These are phyloP conservation scores for Steromphala cineraria DNA, from an alignment of 2,888 invertebrate genomes.

Conservation along the genomic window DNA sequence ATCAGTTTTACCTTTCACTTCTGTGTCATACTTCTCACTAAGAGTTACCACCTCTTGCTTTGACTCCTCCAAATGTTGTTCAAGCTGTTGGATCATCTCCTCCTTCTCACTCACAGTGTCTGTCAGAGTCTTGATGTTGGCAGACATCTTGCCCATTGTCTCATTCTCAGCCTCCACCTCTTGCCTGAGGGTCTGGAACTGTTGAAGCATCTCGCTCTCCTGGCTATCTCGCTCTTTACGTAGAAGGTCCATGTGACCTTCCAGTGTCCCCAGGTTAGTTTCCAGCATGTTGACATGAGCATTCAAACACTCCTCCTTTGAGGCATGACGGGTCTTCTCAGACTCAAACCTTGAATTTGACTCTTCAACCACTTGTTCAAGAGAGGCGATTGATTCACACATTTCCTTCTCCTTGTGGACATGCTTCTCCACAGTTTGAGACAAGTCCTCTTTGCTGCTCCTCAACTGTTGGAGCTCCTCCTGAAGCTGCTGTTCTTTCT, in stretches of 20 bases:
- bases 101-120: background rate
- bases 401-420: constrained; percentile 22
- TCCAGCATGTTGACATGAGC: constrained; percentile 27
- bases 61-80: background rate
- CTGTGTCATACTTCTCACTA: background rate
- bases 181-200: background rate
- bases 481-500: background rate
- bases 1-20: background rate
- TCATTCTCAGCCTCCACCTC: constrained; percentile 13
- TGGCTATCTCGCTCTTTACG: constrained; percentile 20
- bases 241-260: background rate
- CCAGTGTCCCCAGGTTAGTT: constrained; percentile 22
- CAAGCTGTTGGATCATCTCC: background rate
- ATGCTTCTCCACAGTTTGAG: constrained; percentile 29
- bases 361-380: background rate
- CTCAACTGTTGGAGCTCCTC: background rate
- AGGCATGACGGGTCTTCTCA: constrained; percentile 18
- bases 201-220: constrained; percentile 27
- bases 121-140: background rate
- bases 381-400: background rate
- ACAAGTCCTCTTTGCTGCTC: constrained; percentile 18
- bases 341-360: constrained; percentile 28
- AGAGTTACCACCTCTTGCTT: background rate
- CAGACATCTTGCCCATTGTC: background rate
- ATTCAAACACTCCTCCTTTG: constrained; percentile 23